Base-by-base conservation (phyloP, 2,888 invertebrate genomes). In the Diabrotica balteata region DNA sequence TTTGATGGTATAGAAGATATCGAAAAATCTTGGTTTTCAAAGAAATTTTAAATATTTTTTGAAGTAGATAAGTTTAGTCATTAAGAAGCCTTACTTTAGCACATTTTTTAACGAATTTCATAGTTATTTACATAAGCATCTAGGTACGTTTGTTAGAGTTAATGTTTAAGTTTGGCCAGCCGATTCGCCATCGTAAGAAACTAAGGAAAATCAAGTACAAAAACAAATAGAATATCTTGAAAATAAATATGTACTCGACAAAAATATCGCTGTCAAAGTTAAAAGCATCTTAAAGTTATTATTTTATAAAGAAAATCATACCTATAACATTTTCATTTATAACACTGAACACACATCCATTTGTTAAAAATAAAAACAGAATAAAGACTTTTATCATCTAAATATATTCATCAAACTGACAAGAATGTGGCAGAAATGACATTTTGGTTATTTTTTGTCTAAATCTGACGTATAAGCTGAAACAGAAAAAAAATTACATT, bases 381-480 rank as follows among this genome's bases (percentile, higher is more conserved):
- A 42, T 43, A 62, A 62, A 53, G 46, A n/a, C 17, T 32, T 62
- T 53, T 32, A 52, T 52, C 11, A 10, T 11, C 49, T 11, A 49
- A 11, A 49, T 11, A 9, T 11, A 11, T 11, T 49, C 11, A 11
- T 49, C 11, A 49, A 10, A 42, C 11, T 54, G 11, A 54, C n/a
- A 54, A 9, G 9, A 4, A n/a, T 54, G 32, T 60, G 51, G n/a
- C 22, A 43, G 6, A 52, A 52, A 52, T 61, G 61, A 51, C 61
- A 52, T 44, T n/a, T 46, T 53, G 53, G n/a, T 63, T 54, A 46
- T 55, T 63, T 63, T 0, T 42, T 43, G 42, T 54, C 54, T 11
- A 32, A 54, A 43, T 54, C 55, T 55, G 60, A 60, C 17, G 63
- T 55, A 52, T 55, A 46, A 55, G 10, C 54, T 47, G 43, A 63